Evolutionary conservation across 2,113 vertebrate species (phyloP).

Genomic region (Epinephelus lanceolatus): DNA sequence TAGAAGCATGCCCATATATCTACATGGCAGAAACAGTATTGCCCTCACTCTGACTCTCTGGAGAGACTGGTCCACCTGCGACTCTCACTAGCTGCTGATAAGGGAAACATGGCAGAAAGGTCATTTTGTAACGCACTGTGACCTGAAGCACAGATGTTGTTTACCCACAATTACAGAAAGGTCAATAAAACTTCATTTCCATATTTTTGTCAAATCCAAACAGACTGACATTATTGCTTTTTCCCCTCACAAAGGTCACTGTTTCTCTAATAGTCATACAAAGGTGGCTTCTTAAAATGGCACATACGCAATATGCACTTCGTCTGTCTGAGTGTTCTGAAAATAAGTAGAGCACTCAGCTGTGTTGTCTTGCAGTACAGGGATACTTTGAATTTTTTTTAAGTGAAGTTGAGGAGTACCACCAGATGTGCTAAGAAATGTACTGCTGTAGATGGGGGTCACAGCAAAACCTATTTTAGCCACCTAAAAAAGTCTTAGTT

Average conservation of each 20-base stretch:
- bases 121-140: constrained; percentile 35
- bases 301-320: not conserved
- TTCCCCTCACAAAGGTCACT: not conserved
- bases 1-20: constrained; percentile 37
- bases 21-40: constrained; percentile 1
- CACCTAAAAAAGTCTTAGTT: no score
- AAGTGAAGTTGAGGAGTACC: no score
- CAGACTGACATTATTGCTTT: constrained; percentile 10
- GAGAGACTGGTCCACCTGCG: constrained; percentile 38
- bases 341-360: not conserved
- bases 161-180: constrained; percentile 63
- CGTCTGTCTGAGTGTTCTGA: not conserved
- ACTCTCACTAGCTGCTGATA: constrained; percentile 52
- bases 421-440: no score
- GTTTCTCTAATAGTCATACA: not conserved
- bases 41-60: constrained; percentile 24
- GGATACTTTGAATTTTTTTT: no score
- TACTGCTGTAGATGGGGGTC: no score
- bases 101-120: constrained; percentile 58
- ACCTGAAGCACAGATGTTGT: constrained; percentile 74
- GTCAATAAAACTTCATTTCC: constrained; percentile 51
- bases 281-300: constrained; percentile 2
- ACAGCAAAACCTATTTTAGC: no score
- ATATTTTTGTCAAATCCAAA: constrained; percentile 43
- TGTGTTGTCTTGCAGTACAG: not conserved